Conservation (phyloP, 2,797 vertebrate genomes). For the Numenius phaeopus region DNA sequence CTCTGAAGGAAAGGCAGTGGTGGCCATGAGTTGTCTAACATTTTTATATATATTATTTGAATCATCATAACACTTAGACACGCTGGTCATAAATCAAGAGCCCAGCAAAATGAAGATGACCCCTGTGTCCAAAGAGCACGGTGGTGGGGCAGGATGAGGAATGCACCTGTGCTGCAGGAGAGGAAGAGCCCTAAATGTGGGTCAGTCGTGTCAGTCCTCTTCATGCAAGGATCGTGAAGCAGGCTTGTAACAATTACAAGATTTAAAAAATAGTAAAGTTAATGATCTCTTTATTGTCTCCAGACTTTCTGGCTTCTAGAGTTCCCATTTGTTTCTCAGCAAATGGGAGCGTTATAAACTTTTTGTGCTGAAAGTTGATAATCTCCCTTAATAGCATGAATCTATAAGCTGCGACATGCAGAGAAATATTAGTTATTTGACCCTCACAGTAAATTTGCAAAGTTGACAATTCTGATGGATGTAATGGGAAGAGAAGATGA, state of each 20-base stretch:
- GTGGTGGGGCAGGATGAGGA: slow-evolving; percentile 26
- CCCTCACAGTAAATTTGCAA: slow-evolving; percentile 61
- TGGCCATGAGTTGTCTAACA: slow-evolving; percentile 3
- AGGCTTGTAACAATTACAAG: background rate
- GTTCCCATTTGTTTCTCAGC: slow-evolving; percentile 12
- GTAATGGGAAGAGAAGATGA: slow-evolving; percentile 63
- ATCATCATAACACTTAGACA: slow-evolving; percentile 40
- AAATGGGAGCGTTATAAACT: background rate
- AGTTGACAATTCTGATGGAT: slow-evolving; percentile 61
- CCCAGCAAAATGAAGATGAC: slow-evolving; percentile 55
- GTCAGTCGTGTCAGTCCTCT: background rate
- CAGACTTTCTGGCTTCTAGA: slow-evolving; percentile 23
- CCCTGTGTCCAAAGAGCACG: slow-evolving; percentile 17
- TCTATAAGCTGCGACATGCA: background rate
- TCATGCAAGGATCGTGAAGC: background rate
- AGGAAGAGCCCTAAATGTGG: background rate
- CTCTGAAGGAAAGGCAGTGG: background rate
- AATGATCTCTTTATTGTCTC: slow-evolving; percentile 25
- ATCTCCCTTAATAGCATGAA: slow-evolving; percentile 26
- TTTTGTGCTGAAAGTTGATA: slow-evolving; percentile 19
- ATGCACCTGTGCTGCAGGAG: slow-evolving; percentile 42
- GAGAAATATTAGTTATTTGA: slow-evolving; percentile 64
- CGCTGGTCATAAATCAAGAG: slow-evolving; percentile 37
- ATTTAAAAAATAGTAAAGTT: background rate
- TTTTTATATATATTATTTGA: slow-evolving; percentile 41